Percentiles rank a stretch among this genome's conserved stretches.
Evolutionary conservation across 2,797 vertebrate species (phyloP).

Genomic region (Calcarius lapponicus): DNA sequence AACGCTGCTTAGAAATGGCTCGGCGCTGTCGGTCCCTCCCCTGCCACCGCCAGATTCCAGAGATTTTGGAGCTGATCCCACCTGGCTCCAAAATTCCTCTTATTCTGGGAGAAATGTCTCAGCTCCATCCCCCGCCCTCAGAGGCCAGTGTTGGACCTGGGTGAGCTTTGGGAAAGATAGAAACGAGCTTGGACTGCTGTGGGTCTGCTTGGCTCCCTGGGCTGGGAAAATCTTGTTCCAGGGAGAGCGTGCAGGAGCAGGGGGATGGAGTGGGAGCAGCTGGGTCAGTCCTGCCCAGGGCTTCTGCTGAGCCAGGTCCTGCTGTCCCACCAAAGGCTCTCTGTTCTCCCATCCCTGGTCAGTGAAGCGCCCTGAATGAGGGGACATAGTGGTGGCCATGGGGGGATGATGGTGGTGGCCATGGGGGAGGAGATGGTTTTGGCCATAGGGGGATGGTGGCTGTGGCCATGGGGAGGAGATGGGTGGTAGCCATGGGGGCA

Average conservation of each 20-base stretch:
- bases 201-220: background rate
- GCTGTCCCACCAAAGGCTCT: accelerated
- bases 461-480: too few relatives aligned
- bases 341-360: accelerated
- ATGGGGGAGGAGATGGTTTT: too few relatives aligned
- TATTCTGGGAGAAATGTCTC: background rate
- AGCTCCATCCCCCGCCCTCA: background rate
- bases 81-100: background rate
- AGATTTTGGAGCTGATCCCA: constrained; percentile 1
- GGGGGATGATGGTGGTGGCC: background rate
- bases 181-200: background rate
- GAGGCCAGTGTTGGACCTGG: background rate
- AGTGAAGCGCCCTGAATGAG: accelerated
- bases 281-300: background rate
- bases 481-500: background rate
- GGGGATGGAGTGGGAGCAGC: background rate
- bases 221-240: background rate
- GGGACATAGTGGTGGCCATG: background rate
- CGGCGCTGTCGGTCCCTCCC: background rate
- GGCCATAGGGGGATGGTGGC: too few relatives aligned
- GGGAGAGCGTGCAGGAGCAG: background rate
- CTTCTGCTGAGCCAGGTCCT: background rate
- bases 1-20: background rate
- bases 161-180: background rate
- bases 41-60: background rate